Percentiles rank a stretch among this genome's conserved stretches.
Evolutionary conservation across 2,797 vertebrate species (phyloP).

Genomic region (Cirrhinus molitorella): DNA sequence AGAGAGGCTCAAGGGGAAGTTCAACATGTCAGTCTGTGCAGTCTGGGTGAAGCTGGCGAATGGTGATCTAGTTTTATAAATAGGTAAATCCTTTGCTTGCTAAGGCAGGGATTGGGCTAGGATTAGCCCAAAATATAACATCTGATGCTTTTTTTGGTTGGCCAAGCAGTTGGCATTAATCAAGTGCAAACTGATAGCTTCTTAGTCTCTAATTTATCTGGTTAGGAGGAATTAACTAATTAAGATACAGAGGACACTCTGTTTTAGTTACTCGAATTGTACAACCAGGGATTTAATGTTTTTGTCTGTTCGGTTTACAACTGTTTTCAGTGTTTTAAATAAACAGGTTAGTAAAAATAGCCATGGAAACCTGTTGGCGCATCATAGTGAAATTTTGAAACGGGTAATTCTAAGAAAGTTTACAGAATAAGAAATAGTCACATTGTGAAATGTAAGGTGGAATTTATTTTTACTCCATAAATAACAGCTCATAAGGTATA

Average conservation of each 20-base stretch:
- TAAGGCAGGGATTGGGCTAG: slow-evolving; percentile 37
- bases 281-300: slow-evolving; percentile 37
- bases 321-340: slow-evolving; percentile 6
- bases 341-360: slow-evolving; percentile 4
- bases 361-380: neutral
- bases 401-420: neutral
- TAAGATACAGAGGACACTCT: slow-evolving; percentile 30
- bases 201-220: slow-evolving; percentile 53
- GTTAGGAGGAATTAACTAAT: slow-evolving; percentile 50
- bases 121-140: slow-evolving; percentile 55
- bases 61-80: slow-evolving; percentile 46
- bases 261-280: slow-evolving; percentile 39
- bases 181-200: slow-evolving; percentile 45
- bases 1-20: slow-evolving; percentile 8
- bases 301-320: slow-evolving; percentile 24
- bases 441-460: neutral
- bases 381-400: neutral
- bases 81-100: slow-evolving; percentile 55
- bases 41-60: slow-evolving; percentile 34
- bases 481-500: neutral
- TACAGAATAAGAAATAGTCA: neutral
- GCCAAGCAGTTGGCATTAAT: slow-evolving; percentile 49
- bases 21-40: slow-evolving; percentile 21
- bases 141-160: slow-evolving; percentile 44
- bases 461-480: neutral